A percentile compares a stretch with the other conserved stretches of the same genome.
These are phyloP conservation scores for Brenthis hecate DNA, from an alignment of 2,888 invertebrate species.

Conservation along the genomic window DNA sequence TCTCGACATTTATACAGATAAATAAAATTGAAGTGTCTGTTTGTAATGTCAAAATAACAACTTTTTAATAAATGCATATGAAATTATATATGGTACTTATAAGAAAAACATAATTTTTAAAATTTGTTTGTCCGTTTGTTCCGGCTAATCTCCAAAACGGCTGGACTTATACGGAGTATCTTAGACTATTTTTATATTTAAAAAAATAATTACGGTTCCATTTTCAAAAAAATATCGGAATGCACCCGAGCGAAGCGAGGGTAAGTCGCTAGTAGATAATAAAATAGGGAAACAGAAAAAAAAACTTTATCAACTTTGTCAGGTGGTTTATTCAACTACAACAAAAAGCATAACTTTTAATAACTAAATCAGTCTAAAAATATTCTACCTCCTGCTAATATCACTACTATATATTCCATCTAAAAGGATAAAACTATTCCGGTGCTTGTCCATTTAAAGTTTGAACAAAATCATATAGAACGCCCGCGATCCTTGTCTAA, in stretches of 20 bases:
- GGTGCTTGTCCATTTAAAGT: conserved; percentile 46
- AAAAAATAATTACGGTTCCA: no score
- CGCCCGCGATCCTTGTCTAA: conserved; percentile 2
- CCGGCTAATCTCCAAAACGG: no score
- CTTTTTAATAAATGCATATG: no score
- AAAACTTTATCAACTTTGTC: conserved; percentile 50
- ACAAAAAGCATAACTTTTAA: conserved; percentile 81
- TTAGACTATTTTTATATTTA: no score
- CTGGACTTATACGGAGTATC: no score
- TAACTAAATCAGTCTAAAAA: conserved; percentile 83
- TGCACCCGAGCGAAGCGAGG: not conserved
- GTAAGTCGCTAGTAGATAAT: not conserved
- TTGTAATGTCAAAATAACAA: no score
- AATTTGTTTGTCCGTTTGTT: no score
- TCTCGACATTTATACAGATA: no score
- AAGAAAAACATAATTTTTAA: no score
- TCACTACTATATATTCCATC: conserved; percentile 66
- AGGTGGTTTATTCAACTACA: conserved; percentile 80
- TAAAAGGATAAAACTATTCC: conserved; percentile 60
- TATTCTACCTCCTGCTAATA: conserved; percentile 70
- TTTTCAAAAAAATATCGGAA: not conserved
- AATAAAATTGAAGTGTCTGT: no score
- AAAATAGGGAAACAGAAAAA: conserved; percentile 31
- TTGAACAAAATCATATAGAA: conserved; percentile 8
- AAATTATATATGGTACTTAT: no score